These are phyloP conservation scores for Spheniscus humboldti DNA, from an alignment of 2,797 vertebrate species.

Conservation along the genomic window DNA sequence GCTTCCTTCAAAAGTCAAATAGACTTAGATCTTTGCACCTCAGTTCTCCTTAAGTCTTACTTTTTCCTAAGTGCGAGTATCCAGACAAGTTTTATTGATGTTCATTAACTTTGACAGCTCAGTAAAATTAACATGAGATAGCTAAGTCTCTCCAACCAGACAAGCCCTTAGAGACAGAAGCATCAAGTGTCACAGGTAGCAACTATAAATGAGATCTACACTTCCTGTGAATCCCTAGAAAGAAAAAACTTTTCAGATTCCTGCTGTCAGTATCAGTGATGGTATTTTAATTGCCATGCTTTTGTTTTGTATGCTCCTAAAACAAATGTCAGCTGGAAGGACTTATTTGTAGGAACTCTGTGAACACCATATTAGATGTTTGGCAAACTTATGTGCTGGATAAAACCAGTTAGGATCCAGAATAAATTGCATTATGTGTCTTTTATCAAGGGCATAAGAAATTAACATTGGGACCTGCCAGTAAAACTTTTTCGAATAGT, in stretches of 20 bases:
- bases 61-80: background rate
- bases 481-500: background rate
- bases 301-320: background rate
- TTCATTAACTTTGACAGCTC: background rate
- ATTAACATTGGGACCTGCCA: background rate
- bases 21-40: background rate
- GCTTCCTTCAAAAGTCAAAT: background rate
- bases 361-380: background rate
- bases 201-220: background rate
- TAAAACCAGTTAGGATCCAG: background rate
- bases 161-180: background rate
- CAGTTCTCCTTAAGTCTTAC: background rate
- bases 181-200: background rate
- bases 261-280: background rate
- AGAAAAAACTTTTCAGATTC: background rate
- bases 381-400: background rate
- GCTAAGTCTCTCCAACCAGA: background rate
- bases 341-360: background rate
- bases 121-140: background rate
- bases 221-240: background rate
- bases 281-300: background rate
- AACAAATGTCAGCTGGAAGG: background rate
- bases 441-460: background rate
- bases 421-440: background rate
- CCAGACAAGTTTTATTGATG: background rate